These are phyloP conservation scores for Malurus melanocephalus DNA, from an alignment of 2,113 vertebrate genomes.

Conservation along the genomic window DNA sequence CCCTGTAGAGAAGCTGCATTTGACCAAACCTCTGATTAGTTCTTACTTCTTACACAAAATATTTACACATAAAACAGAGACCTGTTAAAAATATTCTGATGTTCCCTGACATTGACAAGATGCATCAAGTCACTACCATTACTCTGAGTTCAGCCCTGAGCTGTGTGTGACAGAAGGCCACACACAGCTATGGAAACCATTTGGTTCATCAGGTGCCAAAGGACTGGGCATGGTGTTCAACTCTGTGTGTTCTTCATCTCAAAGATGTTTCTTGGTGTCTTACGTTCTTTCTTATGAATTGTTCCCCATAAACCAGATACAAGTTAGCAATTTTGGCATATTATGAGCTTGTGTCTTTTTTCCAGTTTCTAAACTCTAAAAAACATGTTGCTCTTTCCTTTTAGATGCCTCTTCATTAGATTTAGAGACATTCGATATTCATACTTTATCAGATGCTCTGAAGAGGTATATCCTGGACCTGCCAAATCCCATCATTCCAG, in stretches of 20 bases:
- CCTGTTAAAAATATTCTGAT: slow-evolving; percentile 51
- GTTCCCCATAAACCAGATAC: neutral
- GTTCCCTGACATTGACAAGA: neutral
- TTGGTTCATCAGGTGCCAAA: neutral
- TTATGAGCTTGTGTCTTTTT: neutral
- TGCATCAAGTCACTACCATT: neutral
- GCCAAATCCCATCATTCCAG: slow-evolving; percentile 91
- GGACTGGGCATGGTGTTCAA: neutral
- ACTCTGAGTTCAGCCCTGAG: neutral
- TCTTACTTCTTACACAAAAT: slow-evolving; percentile 46
- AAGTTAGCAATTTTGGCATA: neutral
- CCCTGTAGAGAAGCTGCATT: neutral
- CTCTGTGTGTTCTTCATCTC: neutral
- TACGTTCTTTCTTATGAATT: neutral
- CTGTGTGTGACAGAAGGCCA: neutral
- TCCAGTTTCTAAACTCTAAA: neutral
- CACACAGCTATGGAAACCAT: neutral
- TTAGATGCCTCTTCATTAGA: slow-evolving; percentile 80
- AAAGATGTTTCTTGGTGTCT: neutral
- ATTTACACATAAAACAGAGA: slow-evolving; percentile 55
- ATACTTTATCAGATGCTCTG: slow-evolving; percentile 84
- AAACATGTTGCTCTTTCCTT: neutral
- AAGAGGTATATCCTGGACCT: slow-evolving; percentile 90
- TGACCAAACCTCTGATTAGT: neutral
- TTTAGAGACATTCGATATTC: slow-evolving; percentile 85